Conservation (phyloP, 2,888 invertebrate species). For the Machimus rusticus region DNA sequence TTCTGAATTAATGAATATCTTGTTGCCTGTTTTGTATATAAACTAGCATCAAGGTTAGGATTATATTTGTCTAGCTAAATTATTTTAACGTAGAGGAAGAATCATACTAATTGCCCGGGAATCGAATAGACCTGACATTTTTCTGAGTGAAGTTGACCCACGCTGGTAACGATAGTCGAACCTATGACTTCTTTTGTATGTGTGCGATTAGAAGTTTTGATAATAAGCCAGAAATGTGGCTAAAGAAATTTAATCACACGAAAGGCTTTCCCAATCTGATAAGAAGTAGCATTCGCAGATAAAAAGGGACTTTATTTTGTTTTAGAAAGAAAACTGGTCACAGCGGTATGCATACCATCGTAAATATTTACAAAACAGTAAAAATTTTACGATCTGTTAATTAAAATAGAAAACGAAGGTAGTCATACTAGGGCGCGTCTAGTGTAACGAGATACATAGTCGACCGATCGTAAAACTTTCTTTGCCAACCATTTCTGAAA, state of each 20-base stretch:
- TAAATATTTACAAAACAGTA: conserved; percentile 35
- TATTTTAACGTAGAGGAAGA: no score
- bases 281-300: neutral
- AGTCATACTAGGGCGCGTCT: neutral
- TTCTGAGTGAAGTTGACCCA: neutral
- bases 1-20: no score
- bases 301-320: neutral
- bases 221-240: neutral
- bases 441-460: conserved; percentile 13
- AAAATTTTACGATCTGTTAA: conserved; percentile 36
- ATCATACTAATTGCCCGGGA: no score
- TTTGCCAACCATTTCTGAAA: neutral
- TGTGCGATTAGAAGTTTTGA: neutral
- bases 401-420: conserved; percentile 21
- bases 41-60: no score
- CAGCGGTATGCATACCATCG: neutral
- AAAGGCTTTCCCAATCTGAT: conserved; percentile 2
- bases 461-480: neutral
- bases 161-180: neutral
- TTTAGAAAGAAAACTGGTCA: neutral
- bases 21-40: no score
- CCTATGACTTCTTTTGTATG: neutral
- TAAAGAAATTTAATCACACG: neutral
- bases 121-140: no score
- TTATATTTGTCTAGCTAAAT: no score